Percentiles rank a stretch among this genome's conserved stretches.
Evolutionary conservation across 2,888 invertebrate genomes (phyloP).

Genomic region (Bibio marci): DNA sequence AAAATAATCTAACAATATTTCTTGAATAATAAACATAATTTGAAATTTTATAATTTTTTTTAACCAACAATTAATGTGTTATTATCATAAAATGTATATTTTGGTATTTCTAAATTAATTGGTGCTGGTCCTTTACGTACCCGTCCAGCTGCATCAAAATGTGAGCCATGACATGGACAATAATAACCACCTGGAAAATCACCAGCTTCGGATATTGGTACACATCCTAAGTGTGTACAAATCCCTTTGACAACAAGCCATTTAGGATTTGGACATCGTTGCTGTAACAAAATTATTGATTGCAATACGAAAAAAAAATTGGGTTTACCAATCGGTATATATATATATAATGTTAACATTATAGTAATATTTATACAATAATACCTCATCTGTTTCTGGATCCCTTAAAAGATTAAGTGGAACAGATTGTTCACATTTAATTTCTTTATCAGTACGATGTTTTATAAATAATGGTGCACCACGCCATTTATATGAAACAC

Average conservation of each 20-base stretch:
- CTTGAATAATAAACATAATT: too few relatives aligned
- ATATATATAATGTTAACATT: too few relatives aligned
- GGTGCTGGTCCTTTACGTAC: slow-evolving; percentile 99
- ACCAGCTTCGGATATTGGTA: slow-evolving; percentile 86
- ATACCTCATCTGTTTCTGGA: slow-evolving; percentile 67
- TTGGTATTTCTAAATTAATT: slow-evolving; percentile 83
- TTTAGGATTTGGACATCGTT: slow-evolving; percentile 64
- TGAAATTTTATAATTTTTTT: too few relatives aligned
- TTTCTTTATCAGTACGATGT: slow-evolving; percentile 65
- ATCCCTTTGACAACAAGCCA: slow-evolving; percentile 96
- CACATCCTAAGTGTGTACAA: slow-evolving; percentile 94
- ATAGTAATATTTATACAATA: too few relatives aligned
- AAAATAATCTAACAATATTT: too few relatives aligned
- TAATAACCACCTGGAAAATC: slow-evolving; percentile 97
- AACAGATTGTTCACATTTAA: slow-evolving; percentile 57
- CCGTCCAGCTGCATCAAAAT: slow-evolving; percentile 94
- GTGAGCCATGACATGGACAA: slow-evolving; percentile 98
- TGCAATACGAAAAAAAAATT: too few relatives aligned
- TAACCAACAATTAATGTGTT: slow-evolving; percentile 60
- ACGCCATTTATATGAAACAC: slow-evolving; percentile 94
- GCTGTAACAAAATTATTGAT: too few relatives aligned
- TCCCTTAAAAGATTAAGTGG: slow-evolving; percentile 64
- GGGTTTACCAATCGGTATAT: too few relatives aligned
- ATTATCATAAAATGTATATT: slow-evolving; percentile 56
- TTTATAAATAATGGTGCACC: slow-evolving; percentile 73